Evolutionary conservation across 2,888 invertebrate genomes (phyloP).

Genomic region (Diadegma fenestrale): DNA sequence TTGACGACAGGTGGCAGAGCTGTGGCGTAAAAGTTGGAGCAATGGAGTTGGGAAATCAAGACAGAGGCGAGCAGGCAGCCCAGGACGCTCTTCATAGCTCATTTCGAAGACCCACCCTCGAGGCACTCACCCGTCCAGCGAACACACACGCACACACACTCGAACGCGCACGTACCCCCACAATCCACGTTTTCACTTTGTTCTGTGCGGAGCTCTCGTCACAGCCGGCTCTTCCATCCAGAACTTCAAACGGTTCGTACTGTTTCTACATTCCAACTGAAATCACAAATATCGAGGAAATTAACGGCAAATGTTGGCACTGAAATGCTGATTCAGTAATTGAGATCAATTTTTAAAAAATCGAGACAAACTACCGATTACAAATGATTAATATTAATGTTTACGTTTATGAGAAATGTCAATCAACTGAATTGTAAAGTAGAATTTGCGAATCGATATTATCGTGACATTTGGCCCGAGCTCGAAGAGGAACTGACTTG

Average conservation of each 20-base stretch:
- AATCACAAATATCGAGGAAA: constrained; percentile 43
- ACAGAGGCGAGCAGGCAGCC: constrained; percentile 84
- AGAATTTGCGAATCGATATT: neutral
- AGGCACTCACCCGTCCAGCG: constrained; percentile 75
- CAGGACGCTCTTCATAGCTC: constrained; percentile 84
- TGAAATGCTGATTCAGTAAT: neutral
- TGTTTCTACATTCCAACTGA: constrained; percentile 56
- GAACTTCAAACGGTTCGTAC: neutral
- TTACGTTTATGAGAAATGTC: too few relatives aligned
- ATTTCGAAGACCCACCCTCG: constrained; percentile 82
- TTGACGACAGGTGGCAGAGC: constrained; percentile 83
- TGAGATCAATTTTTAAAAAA: neutral
- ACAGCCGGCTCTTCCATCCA: constrained; percentile 32
- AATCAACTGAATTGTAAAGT: too few relatives aligned
- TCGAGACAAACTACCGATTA: too few relatives aligned
- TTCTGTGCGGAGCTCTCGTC: constrained; percentile 7
- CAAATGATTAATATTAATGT: too few relatives aligned
- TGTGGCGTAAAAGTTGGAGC: constrained; percentile 77
- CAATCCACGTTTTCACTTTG: constrained; percentile 48
- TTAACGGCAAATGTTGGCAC: neutral
- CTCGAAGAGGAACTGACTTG: too few relatives aligned
- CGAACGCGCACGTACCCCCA: constrained; percentile 67
- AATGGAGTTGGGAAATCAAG: constrained; percentile 80
- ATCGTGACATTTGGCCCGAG: neutral
- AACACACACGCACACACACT: constrained; percentile 71